Conservation (phyloP, 2,113 vertebrate species). For the Phalacrocorax aristotelis region DNA sequence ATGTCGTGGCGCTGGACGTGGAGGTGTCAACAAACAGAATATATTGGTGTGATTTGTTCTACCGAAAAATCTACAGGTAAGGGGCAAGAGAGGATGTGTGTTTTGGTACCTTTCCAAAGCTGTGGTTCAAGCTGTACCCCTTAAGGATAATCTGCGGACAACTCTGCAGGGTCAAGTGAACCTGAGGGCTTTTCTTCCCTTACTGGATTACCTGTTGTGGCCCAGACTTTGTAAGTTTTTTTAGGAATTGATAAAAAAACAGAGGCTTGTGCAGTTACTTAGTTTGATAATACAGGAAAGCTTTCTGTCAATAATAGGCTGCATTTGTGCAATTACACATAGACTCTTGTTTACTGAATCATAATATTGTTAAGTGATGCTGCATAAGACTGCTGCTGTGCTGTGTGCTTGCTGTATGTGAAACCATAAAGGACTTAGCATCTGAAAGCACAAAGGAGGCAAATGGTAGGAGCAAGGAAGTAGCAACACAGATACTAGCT, state of each 20-base stretch:
- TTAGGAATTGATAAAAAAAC: not conserved
- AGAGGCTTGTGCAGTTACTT: not conserved
- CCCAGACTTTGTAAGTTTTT: not conserved
- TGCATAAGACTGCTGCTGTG: rapidly evolving
- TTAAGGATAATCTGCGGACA: not conserved
- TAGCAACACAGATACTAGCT: not conserved
- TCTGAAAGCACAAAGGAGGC: not conserved
- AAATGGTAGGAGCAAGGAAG: not conserved
- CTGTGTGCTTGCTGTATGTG: not conserved
- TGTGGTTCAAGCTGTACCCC: not conserved
- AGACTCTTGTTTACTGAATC: not conserved
- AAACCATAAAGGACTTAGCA: not conserved
- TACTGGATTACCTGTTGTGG: not conserved
- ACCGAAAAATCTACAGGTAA: constrained; percentile 95
- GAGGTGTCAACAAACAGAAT: constrained; percentile 94
- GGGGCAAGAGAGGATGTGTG: not conserved
- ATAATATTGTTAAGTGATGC: not conserved
- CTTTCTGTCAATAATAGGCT: not conserved
- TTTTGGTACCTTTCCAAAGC: not conserved
- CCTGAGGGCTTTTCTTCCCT: not conserved
- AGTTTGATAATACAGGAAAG: not conserved
- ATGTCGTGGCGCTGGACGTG: constrained; percentile 92
- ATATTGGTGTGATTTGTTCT: constrained; percentile 98
- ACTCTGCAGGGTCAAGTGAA: not conserved
- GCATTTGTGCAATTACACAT: not conserved